Conservation (phyloP, 2,113 vertebrate species). For the Oxyruncus cristatus region DNA sequence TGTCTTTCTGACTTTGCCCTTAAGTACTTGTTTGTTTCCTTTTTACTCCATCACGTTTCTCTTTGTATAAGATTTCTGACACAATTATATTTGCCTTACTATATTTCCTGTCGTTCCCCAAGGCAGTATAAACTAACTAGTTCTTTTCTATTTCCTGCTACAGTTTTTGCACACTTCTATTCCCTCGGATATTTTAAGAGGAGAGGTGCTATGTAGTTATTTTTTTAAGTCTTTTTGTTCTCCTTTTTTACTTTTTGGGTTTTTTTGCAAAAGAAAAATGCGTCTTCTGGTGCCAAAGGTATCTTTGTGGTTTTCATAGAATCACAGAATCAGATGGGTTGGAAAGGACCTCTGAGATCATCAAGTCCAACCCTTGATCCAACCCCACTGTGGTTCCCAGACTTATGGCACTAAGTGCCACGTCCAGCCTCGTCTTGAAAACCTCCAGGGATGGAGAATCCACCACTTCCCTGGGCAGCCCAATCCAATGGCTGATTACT, state of each 20-base stretch:
- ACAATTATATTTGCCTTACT: neutral
- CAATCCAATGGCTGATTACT: no score
- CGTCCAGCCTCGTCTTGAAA: no score
- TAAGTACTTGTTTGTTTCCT: neutral
- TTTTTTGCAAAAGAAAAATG: neutral
- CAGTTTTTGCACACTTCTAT: neutral
- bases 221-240: accelerated
- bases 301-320: neutral
- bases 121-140: neutral
- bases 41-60: neutral
- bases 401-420: no score
- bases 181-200: neutral
- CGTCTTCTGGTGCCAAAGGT: neutral
- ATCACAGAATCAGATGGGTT: no score
- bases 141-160: neutral
- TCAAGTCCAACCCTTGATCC: no score
- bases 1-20: neutral
- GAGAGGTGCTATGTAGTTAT: neutral
- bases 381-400: no score
- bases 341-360: no score
- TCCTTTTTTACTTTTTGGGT: accelerated
- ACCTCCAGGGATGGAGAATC: no score
- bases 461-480: no score
- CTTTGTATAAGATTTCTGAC: neutral
- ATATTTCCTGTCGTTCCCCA: neutral